Conservation (phyloP, 2,888 invertebrate genomes). For the Sminthurides aquaticus region DNA sequence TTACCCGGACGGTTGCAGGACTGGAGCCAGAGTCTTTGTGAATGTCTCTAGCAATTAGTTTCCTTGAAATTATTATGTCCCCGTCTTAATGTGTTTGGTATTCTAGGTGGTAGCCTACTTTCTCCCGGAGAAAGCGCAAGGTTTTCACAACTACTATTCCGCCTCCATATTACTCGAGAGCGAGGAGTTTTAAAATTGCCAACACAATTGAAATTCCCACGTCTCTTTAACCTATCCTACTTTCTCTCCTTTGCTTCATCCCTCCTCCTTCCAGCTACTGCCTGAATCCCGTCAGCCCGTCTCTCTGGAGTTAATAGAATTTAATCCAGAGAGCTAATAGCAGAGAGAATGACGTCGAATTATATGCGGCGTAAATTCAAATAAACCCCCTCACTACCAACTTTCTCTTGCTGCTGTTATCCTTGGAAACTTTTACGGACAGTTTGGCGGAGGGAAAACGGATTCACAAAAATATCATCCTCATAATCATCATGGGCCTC, state of each 20-base stretch:
- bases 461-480: neutral
- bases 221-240: no score
- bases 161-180: no score
- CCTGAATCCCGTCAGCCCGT: neutral
- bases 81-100: neutral
- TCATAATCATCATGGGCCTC: neutral
- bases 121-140: no score
- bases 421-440: no score
- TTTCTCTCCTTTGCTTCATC: no score
- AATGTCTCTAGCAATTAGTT: neutral
- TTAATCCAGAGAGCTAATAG: neutral
- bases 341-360: no score
- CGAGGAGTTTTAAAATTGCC: neutral
- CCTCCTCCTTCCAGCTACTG: no score
- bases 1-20: neutral
- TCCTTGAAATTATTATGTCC: neutral
- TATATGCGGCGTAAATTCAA: no score
- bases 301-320: neutral
- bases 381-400: no score
- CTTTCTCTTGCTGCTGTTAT: no score
- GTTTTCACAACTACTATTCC: no score
- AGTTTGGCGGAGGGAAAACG: no score
- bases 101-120: neutral
- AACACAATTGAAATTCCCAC: neutral
- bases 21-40: neutral